phyloP scores from a whole-genome alignment of 2,888 invertebrate genomes.

The Tachina fera region DNA sequence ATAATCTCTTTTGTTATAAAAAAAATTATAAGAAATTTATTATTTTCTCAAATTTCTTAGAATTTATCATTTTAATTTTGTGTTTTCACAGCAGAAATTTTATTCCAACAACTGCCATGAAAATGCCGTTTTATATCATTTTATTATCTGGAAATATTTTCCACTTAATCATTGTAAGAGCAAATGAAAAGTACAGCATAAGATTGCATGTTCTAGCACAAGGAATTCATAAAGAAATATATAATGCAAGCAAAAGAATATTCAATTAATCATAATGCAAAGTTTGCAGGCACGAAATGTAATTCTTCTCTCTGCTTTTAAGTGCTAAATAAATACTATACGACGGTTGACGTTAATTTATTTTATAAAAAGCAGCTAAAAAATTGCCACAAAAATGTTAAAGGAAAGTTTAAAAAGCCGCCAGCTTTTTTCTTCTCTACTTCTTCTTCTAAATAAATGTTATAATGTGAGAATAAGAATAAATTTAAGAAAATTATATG shows the following conservation, averaged over 20 bases:
- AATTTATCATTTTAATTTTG: slow-evolving; percentile 44
- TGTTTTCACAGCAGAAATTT: slow-evolving; percentile 25
- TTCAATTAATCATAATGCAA: slow-evolving; percentile 67
- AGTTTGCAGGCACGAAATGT: slow-evolving; percentile 31
- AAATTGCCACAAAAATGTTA: slow-evolving; percentile 23
- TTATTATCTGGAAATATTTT: slow-evolving; percentile 28
- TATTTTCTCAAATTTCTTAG: slow-evolving; percentile 30
- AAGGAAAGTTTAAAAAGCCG: slow-evolving; percentile 26
- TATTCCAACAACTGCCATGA: not conserved
- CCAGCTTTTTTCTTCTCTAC: not conserved
- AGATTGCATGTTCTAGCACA: slow-evolving; percentile 59
- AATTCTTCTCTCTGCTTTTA: not conserved
- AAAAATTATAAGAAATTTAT: slow-evolving; percentile 15
- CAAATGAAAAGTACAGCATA: slow-evolving; percentile 20
- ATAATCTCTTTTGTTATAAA: slow-evolving; percentile 6
- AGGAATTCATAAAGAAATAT: slow-evolving; percentile 28
- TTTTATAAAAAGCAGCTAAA: slow-evolving; percentile 4
- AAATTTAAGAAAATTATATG: not conserved
- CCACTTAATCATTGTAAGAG: slow-evolving; percentile 31
- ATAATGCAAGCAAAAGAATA: slow-evolving; percentile 29
- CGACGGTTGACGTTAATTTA: slow-evolving; percentile 55
- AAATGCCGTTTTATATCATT: slow-evolving; percentile 44
- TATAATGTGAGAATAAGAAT: slow-evolving; percentile 52
- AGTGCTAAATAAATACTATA: slow-evolving; percentile 42
- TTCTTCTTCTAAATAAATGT: not conserved